These are phyloP conservation scores for Pseudomyrmex cubaensis DNA, from an alignment of 1,140 invertebrate species.

Conservation along the genomic window DNA sequence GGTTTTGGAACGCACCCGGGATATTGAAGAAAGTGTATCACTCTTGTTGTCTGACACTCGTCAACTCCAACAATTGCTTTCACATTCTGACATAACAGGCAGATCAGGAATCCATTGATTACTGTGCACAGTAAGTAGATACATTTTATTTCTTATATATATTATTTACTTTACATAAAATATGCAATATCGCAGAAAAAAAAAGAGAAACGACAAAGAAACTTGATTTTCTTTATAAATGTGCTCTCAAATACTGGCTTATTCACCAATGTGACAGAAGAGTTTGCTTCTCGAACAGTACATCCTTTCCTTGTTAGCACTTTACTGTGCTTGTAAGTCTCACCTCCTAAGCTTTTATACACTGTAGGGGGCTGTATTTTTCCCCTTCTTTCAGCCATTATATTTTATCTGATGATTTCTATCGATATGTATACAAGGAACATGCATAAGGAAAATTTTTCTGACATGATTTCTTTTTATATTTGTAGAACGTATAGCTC, in stretches of 20 bases:
- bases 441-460: constrained; percentile 13
- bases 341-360: constrained; percentile 79
- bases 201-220: neutral
- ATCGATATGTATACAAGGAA: neutral
- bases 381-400: constrained; percentile 71
- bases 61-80: constrained; percentile 87
- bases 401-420: constrained; percentile 25
- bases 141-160: constrained; percentile 26
- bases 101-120: constrained; percentile 69
- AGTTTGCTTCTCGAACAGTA: constrained; percentile 65
- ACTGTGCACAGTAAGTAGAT: constrained; percentile 75
- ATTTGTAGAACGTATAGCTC: neutral
- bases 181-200: neutral
- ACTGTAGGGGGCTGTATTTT: constrained; percentile 72
- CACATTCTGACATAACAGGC: constrained; percentile 69
- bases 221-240: constrained; percentile 20
- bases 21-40: constrained; percentile 96
- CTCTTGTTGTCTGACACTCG: constrained; percentile 95
- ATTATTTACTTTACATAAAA: neutral
- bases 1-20: constrained; percentile 96
- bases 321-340: constrained; percentile 74
- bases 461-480: neutral
- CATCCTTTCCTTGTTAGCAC: constrained; percentile 70
- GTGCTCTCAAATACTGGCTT: constrained; percentile 25
- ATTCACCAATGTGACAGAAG: constrained; percentile 75